Percentiles rank a stretch among this genome's conserved stretches.
phyloP scores from a whole-genome alignment of 2,888 invertebrate species.

The Diarsia dahlii region DNA sequence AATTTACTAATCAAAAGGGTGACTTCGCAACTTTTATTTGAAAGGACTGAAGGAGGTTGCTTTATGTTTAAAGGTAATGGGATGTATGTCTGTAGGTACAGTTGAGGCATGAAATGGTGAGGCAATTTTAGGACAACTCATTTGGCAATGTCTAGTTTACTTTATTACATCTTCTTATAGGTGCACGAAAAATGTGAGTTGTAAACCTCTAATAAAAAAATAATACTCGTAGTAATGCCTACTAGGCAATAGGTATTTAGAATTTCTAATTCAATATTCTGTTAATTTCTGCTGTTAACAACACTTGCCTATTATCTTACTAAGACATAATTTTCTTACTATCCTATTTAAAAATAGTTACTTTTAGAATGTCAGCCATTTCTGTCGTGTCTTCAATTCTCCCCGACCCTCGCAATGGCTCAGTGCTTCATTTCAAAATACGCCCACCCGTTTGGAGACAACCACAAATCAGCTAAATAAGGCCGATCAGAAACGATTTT shows the following conservation, averaged over 20 bases:
- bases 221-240: no score
- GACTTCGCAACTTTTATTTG: conserved; percentile 55
- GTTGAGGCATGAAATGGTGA: background rate
- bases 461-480: conserved; percentile 68
- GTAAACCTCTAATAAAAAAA: no score
- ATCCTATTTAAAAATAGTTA: background rate
- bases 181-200: background rate
- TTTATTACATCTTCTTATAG: background rate
- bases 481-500: conserved; percentile 67
- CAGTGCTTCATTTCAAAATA: conserved; percentile 41
- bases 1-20: conserved; percentile 69
- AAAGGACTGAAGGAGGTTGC: conserved; percentile 24
- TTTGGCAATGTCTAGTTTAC: background rate
- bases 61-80: background rate
- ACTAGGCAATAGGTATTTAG: no score
- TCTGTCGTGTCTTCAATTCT: conserved; percentile 4
- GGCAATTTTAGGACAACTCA: background rate
- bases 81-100: background rate
- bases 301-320: background rate
- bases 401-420: conserved; percentile 24
- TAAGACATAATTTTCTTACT: background rate
- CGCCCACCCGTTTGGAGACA: conserved; percentile 49
- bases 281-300: background rate
- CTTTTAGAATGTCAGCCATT: background rate
- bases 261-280: background rate